Percentiles rank a stretch among this genome's conserved stretches.
Evolutionary conservation across 1,140 invertebrate genomes (phyloP).

Genomic region (Polyergus mexicanus): DNA sequence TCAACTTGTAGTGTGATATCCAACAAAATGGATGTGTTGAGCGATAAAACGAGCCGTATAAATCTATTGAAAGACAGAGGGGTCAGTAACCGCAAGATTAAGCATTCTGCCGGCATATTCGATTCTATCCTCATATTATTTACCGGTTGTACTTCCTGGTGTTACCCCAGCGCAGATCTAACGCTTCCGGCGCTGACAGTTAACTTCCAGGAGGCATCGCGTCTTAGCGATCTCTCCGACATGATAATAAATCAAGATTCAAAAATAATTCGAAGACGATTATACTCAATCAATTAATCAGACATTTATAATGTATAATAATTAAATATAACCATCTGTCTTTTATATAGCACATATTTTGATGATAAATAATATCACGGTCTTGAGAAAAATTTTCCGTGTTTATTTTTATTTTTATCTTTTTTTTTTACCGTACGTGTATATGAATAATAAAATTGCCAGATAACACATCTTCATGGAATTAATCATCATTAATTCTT

Average conservation of each 20-base stretch:
- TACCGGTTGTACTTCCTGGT: conserved; percentile 78
- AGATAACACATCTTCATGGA: not conserved
- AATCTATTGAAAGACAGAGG: conserved; percentile 67
- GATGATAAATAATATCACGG: not conserved
- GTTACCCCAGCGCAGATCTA: conserved; percentile 65
- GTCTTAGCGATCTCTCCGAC: conserved; percentile 22
- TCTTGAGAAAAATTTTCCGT: not conserved
- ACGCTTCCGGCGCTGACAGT: conserved; percentile 71
- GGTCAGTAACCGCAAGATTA: conserved; percentile 75
- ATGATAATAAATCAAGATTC: conserved; percentile 7
- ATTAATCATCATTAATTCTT: conserved; percentile 51
- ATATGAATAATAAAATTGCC: not conserved
- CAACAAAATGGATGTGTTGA: conserved; percentile 4
- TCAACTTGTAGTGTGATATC: not conserved
- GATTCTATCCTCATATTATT: conserved; percentile 74
- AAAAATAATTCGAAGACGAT: not conserved
- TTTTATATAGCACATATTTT: not conserved
- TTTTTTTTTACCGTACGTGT: not conserved
- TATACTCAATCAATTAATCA: not conserved
- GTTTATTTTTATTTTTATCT: not conserved
- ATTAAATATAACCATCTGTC: not conserved
- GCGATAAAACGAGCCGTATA: conserved; percentile 66
- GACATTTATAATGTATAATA: not conserved
- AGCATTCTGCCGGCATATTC: conserved; percentile 70
- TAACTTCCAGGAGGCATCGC: conserved; percentile 66